These are phyloP conservation scores for Drosophila virilis DNA, from an alignment of 1,140 invertebrate species.

Conservation along the genomic window DNA sequence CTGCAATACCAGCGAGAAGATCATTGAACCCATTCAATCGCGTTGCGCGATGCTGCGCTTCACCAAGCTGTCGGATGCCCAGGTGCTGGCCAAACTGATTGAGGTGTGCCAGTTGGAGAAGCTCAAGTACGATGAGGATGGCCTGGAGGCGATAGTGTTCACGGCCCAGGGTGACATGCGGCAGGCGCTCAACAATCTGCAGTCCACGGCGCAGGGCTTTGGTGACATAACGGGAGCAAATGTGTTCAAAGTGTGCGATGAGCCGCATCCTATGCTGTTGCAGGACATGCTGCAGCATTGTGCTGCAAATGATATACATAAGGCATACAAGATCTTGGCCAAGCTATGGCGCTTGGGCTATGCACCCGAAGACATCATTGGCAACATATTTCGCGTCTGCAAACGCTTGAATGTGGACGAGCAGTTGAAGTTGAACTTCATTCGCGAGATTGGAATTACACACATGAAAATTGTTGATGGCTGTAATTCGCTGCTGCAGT, in stretches of 20 bases:
- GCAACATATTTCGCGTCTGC: conserved; percentile 96
- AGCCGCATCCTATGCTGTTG: conserved; percentile 97
- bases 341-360: conserved; percentile 97
- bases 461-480: conserved; percentile 97
- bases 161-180: conserved; percentile 99
- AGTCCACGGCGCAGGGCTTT: conserved; percentile 98
- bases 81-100: conserved; percentile 91
- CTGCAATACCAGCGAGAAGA: conserved; percentile 99
- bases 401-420: conserved; percentile 94
- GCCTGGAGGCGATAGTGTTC: conserved; percentile 98
- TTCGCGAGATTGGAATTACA: conserved; percentile 97
- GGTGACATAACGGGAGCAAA: conserved; percentile 95
- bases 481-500: conserved; percentile 93
- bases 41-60: conserved; percentile 99
- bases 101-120: conserved; percentile 86
- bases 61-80: conserved; percentile 94
- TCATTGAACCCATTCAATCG: conserved; percentile 99
- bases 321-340: conserved; percentile 94
- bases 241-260: conserved; percentile 99
- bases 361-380: conserved; percentile 97
- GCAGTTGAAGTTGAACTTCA: conserved; percentile 93
- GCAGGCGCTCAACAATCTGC: conserved; percentile 98
- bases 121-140: conserved; percentile 95
- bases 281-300: conserved; percentile 96
- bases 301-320: conserved; percentile 91